Base-by-base conservation (phyloP, 2,888 invertebrate genomes). In the Exephanes ischioxanthus region DNA sequence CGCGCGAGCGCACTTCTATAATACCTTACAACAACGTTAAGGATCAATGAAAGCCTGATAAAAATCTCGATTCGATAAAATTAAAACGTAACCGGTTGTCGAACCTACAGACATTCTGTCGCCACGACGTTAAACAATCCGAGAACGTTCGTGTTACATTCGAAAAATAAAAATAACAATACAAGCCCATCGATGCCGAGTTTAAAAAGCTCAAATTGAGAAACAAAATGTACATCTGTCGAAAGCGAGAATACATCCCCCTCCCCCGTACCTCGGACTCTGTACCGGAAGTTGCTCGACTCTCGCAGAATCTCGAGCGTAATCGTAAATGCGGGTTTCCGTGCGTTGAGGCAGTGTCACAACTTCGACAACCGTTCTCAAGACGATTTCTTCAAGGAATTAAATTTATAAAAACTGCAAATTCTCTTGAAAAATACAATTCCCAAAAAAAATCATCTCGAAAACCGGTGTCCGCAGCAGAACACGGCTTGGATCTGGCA, bases 141-240 rank as follows among this genome's bases (percentile, higher is more conserved):
- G 77, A 68, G 41, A 70, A 70, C 63, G 14, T 66, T 30, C 16
- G 76, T 16, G 37, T 33, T 19, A 53, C 53, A 63, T 71, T 22
- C 16, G 68, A 66, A 11, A 11, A 14, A 45, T 45, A 45, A 45
- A 45, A 30, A 72, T 55, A 26, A 19, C 78, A 70, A 68, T 82
- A 78, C n/a, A 19, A 61, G 16, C 55, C 51, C 68, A 61, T 73
- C 73, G 61, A 66, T 72, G 76, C 41, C 68, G 9, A 61, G 30
- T 66, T 63, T 26, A 22, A 67, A 67, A 70, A 76, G 70, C 33
- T 83, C 73, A 63, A 63, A 58, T 66, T 26, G 66, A 67, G 14
- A 72, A 73, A 78, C 79, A 84, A 84, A 88, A 88, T 87, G 83
- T 87, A 87, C 88, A 86, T 80, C 85, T 76, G 67, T 75, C 51